Evolutionary conservation across 2,888 invertebrate species (phyloP).

Genomic region (Rugalucina vietnamica): DNA sequence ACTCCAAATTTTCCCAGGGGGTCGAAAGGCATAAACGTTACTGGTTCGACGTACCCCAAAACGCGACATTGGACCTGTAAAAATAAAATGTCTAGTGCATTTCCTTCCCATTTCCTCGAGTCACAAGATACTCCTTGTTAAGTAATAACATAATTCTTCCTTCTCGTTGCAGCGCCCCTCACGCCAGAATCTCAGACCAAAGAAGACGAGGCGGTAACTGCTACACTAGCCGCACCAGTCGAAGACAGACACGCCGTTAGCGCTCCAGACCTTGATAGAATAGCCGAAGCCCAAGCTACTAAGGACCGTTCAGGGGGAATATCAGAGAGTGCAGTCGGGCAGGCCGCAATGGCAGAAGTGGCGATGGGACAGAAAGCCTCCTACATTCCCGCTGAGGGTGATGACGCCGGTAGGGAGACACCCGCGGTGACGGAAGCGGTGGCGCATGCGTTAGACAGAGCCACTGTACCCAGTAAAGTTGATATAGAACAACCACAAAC

Average conservation of each 20-base stretch:
- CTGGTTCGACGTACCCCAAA: too few relatives aligned
- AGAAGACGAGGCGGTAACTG: neutral
- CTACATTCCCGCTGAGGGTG: neutral
- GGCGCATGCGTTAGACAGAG: neutral
- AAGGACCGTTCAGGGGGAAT: neutral
- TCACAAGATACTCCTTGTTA: neutral
- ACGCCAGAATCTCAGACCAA: neutral
- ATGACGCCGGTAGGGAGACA: neutral
- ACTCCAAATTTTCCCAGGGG: too few relatives aligned
- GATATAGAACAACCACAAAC: neutral
- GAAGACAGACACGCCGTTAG: neutral
- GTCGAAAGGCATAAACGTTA: too few relatives aligned
- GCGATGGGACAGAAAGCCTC: conserved; percentile 8
- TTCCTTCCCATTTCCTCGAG: too few relatives aligned
- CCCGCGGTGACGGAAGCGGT: neutral
- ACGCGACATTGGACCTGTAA: too few relatives aligned
- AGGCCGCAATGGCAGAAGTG: conserved; percentile 7
- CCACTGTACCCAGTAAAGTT: neutral
- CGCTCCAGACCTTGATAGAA: neutral
- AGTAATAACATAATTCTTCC: neutral
- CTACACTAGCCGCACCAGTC: neutral
- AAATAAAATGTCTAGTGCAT: too few relatives aligned
- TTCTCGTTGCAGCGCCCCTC: neutral
- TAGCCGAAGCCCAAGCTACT: neutral
- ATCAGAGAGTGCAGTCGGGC: conserved; percentile 5